Base-by-base conservation (phyloP, 2,113 vertebrate genomes). In the Fregata magnificens region DNA sequence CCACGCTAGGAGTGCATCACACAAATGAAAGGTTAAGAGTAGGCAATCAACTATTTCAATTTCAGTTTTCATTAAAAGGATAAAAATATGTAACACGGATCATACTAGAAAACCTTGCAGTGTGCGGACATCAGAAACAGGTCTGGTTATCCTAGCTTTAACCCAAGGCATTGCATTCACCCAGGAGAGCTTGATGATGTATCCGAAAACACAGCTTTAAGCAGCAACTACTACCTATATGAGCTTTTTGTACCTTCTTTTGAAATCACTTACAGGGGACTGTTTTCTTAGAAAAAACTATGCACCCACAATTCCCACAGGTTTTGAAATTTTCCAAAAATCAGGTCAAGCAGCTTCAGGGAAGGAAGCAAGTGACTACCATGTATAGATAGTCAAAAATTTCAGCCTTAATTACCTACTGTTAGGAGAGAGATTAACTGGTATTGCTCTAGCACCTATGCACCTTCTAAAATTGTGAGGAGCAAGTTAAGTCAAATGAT, bases 301-400 rank as follows among this genome's bases (percentile, higher is more conserved):
- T 2, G 7, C 22, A 28, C 7, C 18, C 25, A 8, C 36, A 45
- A 72, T 45, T 59, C 49, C 11, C 36, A 53, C 0, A 2, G 12
- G 47, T 18, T 34, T 83, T 82, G 28, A n/a, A 47, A 26, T 74
- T n/a, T 82, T 45, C 52, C 10, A 62, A 76, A 86, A 89, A 32
- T 29, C 44, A 77, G 44, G n/a, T 44, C 49, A 85, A 65, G 55
- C 32, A 78, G n/a, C 21, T 44, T 80, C 47, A 53, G 66, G 40
- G 21, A 69, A 84, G 34, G 31, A 40, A 81, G 38, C 3, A 62
- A 50, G 21, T 0, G 4, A 65, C 8, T 21, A 45, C 13, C 19
- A 52, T 0, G 1, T 78, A 16, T 21, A 76, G 40, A 49, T 44
- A 1, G 0, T 6, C 18, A 28, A 71, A 40, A 67, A 55, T 17